A percentile compares a stretch with the other conserved stretches of the same genome.
Conservation (phyloP, 2,113 vertebrate genomes). For the zebrafish (Danio rerio) region GRCz12tu NC_133195.1:44997001-44997500, state of each 20-base stretch:
- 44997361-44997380: background rate
- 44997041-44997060: too few species aligned
- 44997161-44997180: constrained; percentile 15
- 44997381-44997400: background rate
- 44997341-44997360: background rate
- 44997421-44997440: background rate
- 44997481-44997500: too few species aligned
- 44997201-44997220: constrained; percentile 14
- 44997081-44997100: too few species aligned
- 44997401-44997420: background rate
- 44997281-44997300: constrained; percentile 1
- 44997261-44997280: background rate
- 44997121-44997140: background rate
- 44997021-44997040: too few species aligned
- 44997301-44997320: background rate
- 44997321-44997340: background rate
- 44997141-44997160: background rate
- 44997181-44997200: constrained; percentile 7
- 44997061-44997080: too few species aligned
- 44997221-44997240: background rate
- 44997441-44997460: background rate
- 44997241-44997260: background rate
- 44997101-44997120: too few species aligned
- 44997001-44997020: too few species aligned
- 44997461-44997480: background rate